Base-by-base conservation (phyloP, 2,113 vertebrate species). In the Colinus virginianus region DNA sequence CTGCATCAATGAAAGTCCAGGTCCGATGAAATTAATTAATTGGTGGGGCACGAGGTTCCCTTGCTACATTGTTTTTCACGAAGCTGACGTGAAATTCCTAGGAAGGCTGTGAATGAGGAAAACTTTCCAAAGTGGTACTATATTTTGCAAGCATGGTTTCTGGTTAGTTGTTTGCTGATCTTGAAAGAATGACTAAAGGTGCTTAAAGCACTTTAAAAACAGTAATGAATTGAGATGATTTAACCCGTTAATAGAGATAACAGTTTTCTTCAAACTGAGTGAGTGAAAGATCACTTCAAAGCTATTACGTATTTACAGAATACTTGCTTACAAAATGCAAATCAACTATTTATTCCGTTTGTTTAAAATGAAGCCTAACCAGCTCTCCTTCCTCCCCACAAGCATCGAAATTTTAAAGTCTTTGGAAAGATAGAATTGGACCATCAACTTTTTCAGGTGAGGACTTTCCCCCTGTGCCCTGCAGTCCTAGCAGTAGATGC, bases 261-360 rank as follows among this genome's bases (percentile, higher is more conserved):
- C 7, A 43, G 42, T 25, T 32, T 86, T 9, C 81, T 87, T 76
- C 8, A 74, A 78, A 49, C 4, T 13, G 40, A 40, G 40, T 2
- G 16, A 87, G 20, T 22, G 42, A 62, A 78, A 70, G n/a, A 59
- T 77, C 23, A 21, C 19, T 8, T 83, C 38, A 32, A 78, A 51
- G 18, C 46, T 90, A 18, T 79, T 84, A 61, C 8, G n/a, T 7
- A 7, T 69, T 30, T 51, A 45, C 5, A 2, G 56, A 40, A 13
- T 76, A n/a, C 53, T 86, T 83, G 19, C 64, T 86, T 80, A 21
- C 18, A 92, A 90, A 92, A 58, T 76, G 61, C 48, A 90, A 71
- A 78, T 9, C 7, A 61, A 19, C 23, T 13, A 5, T 5, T 63
- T 88, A 76, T 88, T 32, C 7, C 30, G 2, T 59, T 74, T 8